Evolutionary conservation across 2,797 vertebrate genomes (phyloP).

Genomic region (Gymnoscopelus braueri): DNA sequence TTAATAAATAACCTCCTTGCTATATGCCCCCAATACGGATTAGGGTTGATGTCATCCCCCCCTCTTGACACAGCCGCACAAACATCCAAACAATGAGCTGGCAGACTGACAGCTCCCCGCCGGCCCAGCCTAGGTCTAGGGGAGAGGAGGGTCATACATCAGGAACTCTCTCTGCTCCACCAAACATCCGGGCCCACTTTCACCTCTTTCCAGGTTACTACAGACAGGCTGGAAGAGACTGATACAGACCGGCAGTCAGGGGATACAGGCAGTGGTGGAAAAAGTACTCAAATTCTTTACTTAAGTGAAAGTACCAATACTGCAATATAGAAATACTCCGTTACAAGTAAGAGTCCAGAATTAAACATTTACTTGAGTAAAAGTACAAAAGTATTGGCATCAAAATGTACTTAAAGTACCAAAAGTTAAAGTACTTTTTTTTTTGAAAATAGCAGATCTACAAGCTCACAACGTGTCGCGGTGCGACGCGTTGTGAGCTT

Average conservation of each 20-base stretch:
- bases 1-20: slow-evolving; percentile 47
- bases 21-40: slow-evolving; percentile 27
- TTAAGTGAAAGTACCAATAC: too few species aligned
- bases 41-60: slow-evolving; percentile 39
- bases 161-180: slow-evolving; percentile 56
- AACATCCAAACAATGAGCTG: slow-evolving; percentile 62
- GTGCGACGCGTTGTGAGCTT: too few species aligned
- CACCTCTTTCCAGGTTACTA: slow-evolving; percentile 54
- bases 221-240: slow-evolving; percentile 61
- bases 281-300: too few species aligned
- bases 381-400: too few species aligned
- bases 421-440: too few species aligned
- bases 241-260: slow-evolving; percentile 48
- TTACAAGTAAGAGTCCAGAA: too few species aligned
- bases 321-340: too few species aligned
- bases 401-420: too few species aligned
- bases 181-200: slow-evolving; percentile 59
- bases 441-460: too few species aligned
- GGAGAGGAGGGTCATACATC: slow-evolving; percentile 52
- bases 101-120: slow-evolving; percentile 57
- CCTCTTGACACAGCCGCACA: slow-evolving; percentile 15
- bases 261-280: too few species aligned
- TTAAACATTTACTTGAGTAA: too few species aligned
- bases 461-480: too few species aligned
- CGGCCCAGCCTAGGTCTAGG: slow-evolving; percentile 24